phyloP scores from a whole-genome alignment of 1,140 invertebrate genomes.

The Pseudomyrmex dendroicus region DNA sequence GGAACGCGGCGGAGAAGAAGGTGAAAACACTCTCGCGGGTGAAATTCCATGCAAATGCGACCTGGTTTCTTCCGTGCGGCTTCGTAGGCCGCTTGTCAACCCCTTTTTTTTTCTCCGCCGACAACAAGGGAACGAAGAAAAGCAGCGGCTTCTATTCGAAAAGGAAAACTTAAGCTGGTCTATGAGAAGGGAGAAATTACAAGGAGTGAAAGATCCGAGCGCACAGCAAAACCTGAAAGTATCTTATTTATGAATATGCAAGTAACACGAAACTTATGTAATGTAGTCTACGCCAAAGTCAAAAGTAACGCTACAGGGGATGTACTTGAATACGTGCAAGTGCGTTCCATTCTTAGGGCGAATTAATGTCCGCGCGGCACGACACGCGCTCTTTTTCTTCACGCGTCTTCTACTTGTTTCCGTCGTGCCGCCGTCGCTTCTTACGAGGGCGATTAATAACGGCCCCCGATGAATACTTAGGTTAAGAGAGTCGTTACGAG shows the following conservation, averaged over 20 bases:
- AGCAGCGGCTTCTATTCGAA: not conserved
- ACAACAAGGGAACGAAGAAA: not conserved
- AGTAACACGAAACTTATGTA: slow-evolving; percentile 56
- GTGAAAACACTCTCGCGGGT: not conserved
- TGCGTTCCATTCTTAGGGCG: slow-evolving; percentile 38
- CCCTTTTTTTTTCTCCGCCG: slow-evolving; percentile 27
- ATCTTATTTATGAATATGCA: slow-evolving; percentile 80
- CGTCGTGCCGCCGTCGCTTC: slow-evolving; percentile 18
- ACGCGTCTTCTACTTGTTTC: slow-evolving; percentile 35
- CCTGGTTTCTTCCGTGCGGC: slow-evolving; percentile 22
- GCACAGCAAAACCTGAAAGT: slow-evolving; percentile 62
- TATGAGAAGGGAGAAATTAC: slow-evolving; percentile 12
- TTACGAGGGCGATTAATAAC: slow-evolving; percentile 54
- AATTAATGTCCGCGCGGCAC: slow-evolving; percentile 71
- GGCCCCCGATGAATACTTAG: slow-evolving; percentile 29
- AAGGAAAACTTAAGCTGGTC: slow-evolving; percentile 25
- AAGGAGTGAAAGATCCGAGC: slow-evolving; percentile 3
- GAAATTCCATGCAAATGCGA: slow-evolving; percentile 75
- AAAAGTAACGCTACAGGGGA: slow-evolving; percentile 63
- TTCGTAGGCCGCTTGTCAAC: not conserved
- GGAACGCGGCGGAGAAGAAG: slow-evolving; percentile 32
- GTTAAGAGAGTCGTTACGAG: slow-evolving; percentile 49
- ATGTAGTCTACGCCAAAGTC: slow-evolving; percentile 41
- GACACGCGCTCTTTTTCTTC: slow-evolving; percentile 69
- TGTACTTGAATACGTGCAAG: slow-evolving; percentile 40